Base-by-base conservation (phyloP, 2,797 vertebrate genomes). In the Sebastes nivosus region DNA sequence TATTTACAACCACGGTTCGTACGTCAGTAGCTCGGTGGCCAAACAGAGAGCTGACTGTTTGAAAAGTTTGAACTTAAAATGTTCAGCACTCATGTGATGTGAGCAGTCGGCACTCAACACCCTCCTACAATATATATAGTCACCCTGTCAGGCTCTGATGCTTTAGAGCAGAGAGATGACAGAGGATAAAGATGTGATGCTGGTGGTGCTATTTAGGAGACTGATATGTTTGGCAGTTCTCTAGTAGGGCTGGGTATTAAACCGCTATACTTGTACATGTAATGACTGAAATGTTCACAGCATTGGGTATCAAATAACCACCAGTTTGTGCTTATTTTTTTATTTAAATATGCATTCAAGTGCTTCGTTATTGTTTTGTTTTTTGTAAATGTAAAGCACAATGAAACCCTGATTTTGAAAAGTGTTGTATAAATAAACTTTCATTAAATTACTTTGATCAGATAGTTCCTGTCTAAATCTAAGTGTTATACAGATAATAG, bases 1-100 rank as follows among this genome's bases (percentile, higher is more conserved):
- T 20, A 63, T 85, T 82, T 86, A 67, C 52, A 77, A 38, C 52
- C 9, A 5, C 4, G 1, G n/a, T 38, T 73, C 24, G 6, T 69
- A 85, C 72, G 76, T 88, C 87, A 93, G 77, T 34, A 36, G 84
- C 70, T 73, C 16, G 67, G 69, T 38, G 27, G 70, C 46, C 29
- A 30, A 77, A 91, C 92, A 94, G 86, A 91, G 87, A 80, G 63
- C 11, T 3, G 57, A 69, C 83, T 94, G 92, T 94, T 85, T 70
- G 5, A 24, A 34, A 34, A 16, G 52, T 82, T 66, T 81, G 77
- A 87, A 84, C 71, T 83, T 8, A 64, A n/a, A 86, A 72, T 60
- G 71, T 75, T 68, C 73, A 54, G 60, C 4, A 10, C 83, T 92
- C 90, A 91, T 90, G 89, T 93, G 89, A 85, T 65, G 27, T 13